Base-by-base conservation (phyloP, 37 sponge, comb jelly and placozoan genomes). In the Axinella damicornis region DNA sequence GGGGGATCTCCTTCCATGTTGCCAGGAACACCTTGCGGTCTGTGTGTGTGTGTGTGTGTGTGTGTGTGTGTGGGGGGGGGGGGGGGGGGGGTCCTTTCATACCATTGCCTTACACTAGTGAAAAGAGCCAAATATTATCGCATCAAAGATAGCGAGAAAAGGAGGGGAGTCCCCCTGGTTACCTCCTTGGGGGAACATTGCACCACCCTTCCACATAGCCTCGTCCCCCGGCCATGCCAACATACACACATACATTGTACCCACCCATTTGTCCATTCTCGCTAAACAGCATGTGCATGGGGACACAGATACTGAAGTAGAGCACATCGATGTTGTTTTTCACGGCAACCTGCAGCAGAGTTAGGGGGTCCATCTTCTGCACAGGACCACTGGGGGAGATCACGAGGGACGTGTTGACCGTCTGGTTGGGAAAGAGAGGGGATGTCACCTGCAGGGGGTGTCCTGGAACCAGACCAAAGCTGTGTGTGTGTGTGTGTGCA, bases 291-390 rank as follows among this genome's bases (percentile, higher is more conserved):
- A 89, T 88, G 41, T 92, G 34, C 63, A 76, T 84, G 2, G 92
- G 89, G 4, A 96, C 72, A 28, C 57, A 28, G 6, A 57, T 68
- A 70, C 68, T 61, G 74, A 99, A 97, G 87, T 97, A 97, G 72
- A 85, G 72, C 22, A 97, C 97, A 18, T 79, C 97, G 19, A 95
- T 78, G 59, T 95, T 94, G 76, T 96, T 97, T 89, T 99, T 99
- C 37, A 99, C 68, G 16, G 99, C 99, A 28, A 99, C 76, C 58
- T 99, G 97, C 21, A 99, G 78, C 54, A 87, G 66, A 30, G 78
- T 80, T 30, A 99, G 92, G 14, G 99, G 99, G 32, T 95, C 85
- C 97, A 95, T 95, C 53, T 84, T 77, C 88, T 83, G n/a, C 15
- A 97, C 92, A 0, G 88, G 81, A 22, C 94, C 98, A 25, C 91